Conservation (phyloP, 2,888 invertebrate genomes). For the Xylocampa areola region DNA sequence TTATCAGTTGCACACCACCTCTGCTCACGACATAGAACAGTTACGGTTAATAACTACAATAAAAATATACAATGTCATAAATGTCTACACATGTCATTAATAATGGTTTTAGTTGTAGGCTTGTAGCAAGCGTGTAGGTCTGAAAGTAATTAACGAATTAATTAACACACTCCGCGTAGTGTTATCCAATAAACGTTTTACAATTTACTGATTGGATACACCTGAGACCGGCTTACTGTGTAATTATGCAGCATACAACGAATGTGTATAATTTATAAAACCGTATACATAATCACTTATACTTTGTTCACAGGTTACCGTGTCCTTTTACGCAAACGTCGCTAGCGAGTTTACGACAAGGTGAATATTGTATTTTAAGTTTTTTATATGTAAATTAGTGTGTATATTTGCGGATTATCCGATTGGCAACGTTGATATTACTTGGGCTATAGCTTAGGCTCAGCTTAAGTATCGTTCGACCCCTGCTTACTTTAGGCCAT, state of each 20-base stretch:
- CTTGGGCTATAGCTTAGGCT: slow-evolving; percentile 17
- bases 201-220: slow-evolving; percentile 66
- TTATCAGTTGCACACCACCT: slow-evolving; percentile 38
- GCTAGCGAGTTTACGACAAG: slow-evolving; percentile 94
- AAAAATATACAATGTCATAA: slow-evolving; percentile 48
- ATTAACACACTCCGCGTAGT: slow-evolving; percentile 48
- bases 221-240: slow-evolving; percentile 53
- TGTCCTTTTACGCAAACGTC: slow-evolving; percentile 94
- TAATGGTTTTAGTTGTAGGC: slow-evolving; percentile 50
- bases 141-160: slow-evolving; percentile 62
- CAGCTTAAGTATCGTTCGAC: slow-evolving; percentile 16
- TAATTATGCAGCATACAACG: slow-evolving; percentile 59
- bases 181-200: slow-evolving; percentile 60
- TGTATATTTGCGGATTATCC: slow-evolving; percentile 45
- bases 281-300: slow-evolving; percentile 38
- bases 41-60: slow-evolving; percentile 47
- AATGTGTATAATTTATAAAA: slow-evolving; percentile 52
- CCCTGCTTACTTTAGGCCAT: slow-evolving; percentile 7
- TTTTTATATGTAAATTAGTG: slow-evolving; percentile 39
- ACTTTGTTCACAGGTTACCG: slow-evolving; percentile 92
- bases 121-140: slow-evolving; percentile 51
- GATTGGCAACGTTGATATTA: slow-evolving; percentile 26
- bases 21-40: slow-evolving; percentile 43
- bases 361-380: slow-evolving; percentile 80
- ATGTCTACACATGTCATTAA: slow-evolving; percentile 53